Evolutionary conservation across 2,888 invertebrate genomes (phyloP).

Genomic region (Brachynemurus nebulosus): DNA sequence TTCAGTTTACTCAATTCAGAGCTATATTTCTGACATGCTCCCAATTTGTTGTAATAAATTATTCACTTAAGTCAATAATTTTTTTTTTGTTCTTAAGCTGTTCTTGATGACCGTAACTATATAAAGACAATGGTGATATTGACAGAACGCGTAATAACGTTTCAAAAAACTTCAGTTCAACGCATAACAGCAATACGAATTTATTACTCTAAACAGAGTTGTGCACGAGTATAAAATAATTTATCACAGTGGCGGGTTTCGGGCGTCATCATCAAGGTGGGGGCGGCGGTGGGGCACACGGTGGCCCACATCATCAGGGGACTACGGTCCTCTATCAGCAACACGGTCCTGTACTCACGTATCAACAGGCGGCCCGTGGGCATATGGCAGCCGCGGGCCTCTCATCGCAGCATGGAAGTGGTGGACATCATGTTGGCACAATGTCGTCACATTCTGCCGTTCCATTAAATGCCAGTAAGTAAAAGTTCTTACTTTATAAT

Average conservation of each 20-base stretch:
- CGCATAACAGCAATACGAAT: background rate
- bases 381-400: conserved; percentile 26
- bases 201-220: background rate
- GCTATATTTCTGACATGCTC: no score
- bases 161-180: no score
- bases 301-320: conserved; percentile 22
- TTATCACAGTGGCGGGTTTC: conserved; percentile 31
- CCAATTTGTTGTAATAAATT: no score
- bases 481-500: conserved; percentile 18
- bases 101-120: no score
- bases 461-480: conserved; percentile 32
- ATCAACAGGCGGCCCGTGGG: conserved; percentile 25
- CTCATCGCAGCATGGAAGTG: conserved; percentile 14
- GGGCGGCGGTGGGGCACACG: conserved; percentile 19
- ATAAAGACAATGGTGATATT: no score
- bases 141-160: no score
- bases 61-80: no score
- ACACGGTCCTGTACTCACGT: conserved; percentile 26
- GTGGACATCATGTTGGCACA: conserved; percentile 8
- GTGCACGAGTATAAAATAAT: background rate
- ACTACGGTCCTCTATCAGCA: conserved; percentile 29
- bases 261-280: conserved; percentile 30
- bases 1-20: no score
- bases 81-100: no score
- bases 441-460: conserved; percentile 18